Evolutionary conservation across 1,140 invertebrate genomes (phyloP).

Genomic region (Bombus fervidus): DNA sequence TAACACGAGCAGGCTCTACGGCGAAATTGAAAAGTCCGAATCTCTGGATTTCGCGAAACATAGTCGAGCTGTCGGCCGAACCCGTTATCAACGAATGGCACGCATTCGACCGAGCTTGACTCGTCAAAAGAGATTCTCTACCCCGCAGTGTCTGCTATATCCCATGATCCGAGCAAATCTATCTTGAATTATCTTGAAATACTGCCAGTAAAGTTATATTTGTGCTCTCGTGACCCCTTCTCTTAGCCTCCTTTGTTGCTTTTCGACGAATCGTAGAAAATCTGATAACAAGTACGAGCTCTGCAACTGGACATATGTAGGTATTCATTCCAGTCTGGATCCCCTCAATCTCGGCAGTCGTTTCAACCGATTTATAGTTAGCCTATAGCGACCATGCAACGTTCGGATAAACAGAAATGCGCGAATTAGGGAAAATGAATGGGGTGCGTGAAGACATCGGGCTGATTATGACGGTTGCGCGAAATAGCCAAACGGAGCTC

Average conservation of each 20-base stretch:
- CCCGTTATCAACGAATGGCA: constrained; percentile 70
- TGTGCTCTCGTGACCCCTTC: neutral
- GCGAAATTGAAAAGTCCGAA: constrained; percentile 68
- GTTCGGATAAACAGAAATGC: too few species aligned
- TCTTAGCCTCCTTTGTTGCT: neutral
- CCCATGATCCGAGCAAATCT: constrained; percentile 66
- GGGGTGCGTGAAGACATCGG: too few species aligned
- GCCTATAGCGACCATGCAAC: too few species aligned
- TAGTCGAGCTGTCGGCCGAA: constrained; percentile 51
- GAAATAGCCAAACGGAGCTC: too few species aligned
- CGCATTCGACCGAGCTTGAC: constrained; percentile 70
- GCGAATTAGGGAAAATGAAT: too few species aligned
- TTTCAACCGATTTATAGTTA: neutral
- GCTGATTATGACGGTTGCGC: too few species aligned
- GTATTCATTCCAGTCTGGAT: neutral
- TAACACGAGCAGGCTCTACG: constrained; percentile 24
- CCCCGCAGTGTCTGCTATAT: constrained; percentile 52
- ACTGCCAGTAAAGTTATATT: constrained; percentile 52
- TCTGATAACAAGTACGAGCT: constrained; percentile 11
- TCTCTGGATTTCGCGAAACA: constrained; percentile 69
- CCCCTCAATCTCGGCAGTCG: too few species aligned
- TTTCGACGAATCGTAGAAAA: constrained; percentile 1
- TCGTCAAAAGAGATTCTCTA: constrained; percentile 69
- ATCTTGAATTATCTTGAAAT: constrained; percentile 69
- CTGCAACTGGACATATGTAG: neutral